These are phyloP conservation scores for Acanthochromis polyacanthus DNA, from an alignment of 2,113 vertebrate species.

Conservation along the genomic window DNA sequence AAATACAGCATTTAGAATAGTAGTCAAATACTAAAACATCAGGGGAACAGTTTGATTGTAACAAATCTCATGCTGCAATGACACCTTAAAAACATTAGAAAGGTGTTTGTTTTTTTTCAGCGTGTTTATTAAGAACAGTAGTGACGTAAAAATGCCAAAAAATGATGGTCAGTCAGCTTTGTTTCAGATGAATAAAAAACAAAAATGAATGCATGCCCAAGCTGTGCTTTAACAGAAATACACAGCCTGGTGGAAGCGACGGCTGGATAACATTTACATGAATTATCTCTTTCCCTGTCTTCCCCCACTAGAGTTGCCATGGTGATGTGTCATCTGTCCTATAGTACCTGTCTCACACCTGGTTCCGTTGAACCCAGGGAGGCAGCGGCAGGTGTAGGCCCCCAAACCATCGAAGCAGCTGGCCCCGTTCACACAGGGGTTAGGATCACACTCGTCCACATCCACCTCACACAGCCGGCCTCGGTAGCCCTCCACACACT, in stretches of 20 bases:
- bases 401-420: conserved; percentile 93
- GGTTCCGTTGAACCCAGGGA: conserved; percentile 97
- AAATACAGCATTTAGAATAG: no score
- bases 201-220: neutral
- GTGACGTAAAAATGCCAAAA: no score
- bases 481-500: conserved; percentile 90
- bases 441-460: conserved; percentile 93
- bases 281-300: neutral
- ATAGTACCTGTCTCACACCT: conserved; percentile 99
- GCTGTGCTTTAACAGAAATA: neutral
- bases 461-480: conserved; percentile 91
- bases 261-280: neutral
- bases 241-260: neutral
- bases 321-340: conserved; percentile 72
- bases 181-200: no score
- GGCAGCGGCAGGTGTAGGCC: conserved; percentile 93
- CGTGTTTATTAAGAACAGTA: no score
- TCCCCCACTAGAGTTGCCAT: conserved; percentile 33
- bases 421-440: conserved; percentile 93
- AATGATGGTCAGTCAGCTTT: no score
- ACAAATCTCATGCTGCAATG: no score
- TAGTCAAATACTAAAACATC: no score
- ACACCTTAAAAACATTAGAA: no score
- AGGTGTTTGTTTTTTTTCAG: no score
- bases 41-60: no score